Evolutionary conservation across 2,888 invertebrate species (phyloP).

Genomic region (Habrosyne pyritoides): DNA sequence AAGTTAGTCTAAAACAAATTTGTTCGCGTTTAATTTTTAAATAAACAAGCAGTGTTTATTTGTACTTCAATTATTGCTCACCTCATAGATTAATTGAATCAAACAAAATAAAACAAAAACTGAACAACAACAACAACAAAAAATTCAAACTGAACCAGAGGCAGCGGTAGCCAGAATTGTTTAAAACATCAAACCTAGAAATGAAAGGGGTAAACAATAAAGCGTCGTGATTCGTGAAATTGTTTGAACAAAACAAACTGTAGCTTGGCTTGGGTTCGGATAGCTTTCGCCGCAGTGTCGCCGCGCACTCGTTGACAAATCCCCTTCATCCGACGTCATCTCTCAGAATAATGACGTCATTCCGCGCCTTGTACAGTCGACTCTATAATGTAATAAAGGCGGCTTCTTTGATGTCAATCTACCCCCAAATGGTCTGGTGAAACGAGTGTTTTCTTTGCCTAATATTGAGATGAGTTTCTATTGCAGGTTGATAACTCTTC

Average conservation of each 20-base stretch:
- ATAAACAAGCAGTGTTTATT: no score
- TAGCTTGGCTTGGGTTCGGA: conserved; percentile 12
- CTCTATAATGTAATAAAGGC: conserved; percentile 24
- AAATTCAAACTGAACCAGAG: background rate
- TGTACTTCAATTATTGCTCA: no score
- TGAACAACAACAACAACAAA: background rate
- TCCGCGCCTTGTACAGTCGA: conserved; percentile 12
- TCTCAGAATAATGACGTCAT: conserved; percentile 29
- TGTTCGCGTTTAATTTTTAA: no score
- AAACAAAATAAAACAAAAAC: background rate
- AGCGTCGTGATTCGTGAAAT: conserved; percentile 29
- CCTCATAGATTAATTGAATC: no score
- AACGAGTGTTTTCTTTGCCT: conserved; percentile 6
- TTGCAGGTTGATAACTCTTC: background rate
- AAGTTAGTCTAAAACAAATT: background rate
- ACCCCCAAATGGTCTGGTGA: conserved; percentile 12
- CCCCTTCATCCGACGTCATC: conserved; percentile 23
- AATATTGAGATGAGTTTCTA: background rate
- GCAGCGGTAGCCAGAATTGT: background rate
- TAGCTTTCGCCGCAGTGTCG: conserved; percentile 12
- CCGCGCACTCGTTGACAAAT: conserved; percentile 19
- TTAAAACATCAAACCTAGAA: conserved; percentile 14
- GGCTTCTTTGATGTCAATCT: conserved; percentile 17
- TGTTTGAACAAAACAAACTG: conserved; percentile 9
- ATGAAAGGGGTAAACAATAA: conserved; percentile 24